Percentiles rank a stretch among this genome's conserved stretches.
phyloP scores from a whole-genome alignment of 2,797 vertebrate species.

The Microctenopoma stevenorrisi region DNA sequence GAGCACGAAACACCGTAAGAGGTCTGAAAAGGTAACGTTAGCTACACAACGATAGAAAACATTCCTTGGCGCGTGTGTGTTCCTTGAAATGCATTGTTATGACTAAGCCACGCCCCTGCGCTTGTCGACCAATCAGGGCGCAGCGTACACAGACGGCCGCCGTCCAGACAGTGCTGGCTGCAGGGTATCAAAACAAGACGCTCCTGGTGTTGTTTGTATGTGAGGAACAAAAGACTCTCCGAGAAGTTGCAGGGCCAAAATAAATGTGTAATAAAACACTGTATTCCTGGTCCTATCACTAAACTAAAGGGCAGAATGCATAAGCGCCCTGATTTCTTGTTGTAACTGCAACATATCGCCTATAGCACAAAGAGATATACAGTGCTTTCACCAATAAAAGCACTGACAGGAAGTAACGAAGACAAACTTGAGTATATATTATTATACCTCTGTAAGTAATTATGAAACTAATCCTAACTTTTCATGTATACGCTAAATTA shows the following conservation, averaged over 20 bases:
- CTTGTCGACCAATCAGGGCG: conserved; percentile 52
- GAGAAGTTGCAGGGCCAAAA: not conserved
- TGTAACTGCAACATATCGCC: not conserved
- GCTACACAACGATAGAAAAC: conserved; percentile 68
- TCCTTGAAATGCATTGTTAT: conserved; percentile 80
- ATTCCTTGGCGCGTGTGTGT: conserved; percentile 81
- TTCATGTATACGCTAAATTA: not conserved
- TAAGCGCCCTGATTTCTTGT: not conserved
- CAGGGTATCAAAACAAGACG: conserved; percentile 63
- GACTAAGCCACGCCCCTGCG: conserved; percentile 61
- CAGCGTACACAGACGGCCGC: conserved; percentile 67
- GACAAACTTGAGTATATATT: not conserved
- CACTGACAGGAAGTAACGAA: not conserved
- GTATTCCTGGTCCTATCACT: no score
- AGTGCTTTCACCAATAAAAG: not conserved
- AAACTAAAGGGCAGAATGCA: not conserved
- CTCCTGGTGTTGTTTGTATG: conserved; percentile 28
- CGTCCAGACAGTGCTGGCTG: conserved; percentile 56
- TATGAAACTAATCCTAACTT: not conserved
- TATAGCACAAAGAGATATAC: not conserved
- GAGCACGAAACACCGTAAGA: conserved; percentile 18
- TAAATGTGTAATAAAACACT: not conserved
- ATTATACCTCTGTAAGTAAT: no score
- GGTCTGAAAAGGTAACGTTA: conserved; percentile 13
- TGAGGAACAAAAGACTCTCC: conserved; percentile 16